Evolutionary conservation across 2,113 vertebrate genomes (phyloP), one percentile per base, ranked within the genome.

Genomic region (Galeopterus variegatus): DNA sequence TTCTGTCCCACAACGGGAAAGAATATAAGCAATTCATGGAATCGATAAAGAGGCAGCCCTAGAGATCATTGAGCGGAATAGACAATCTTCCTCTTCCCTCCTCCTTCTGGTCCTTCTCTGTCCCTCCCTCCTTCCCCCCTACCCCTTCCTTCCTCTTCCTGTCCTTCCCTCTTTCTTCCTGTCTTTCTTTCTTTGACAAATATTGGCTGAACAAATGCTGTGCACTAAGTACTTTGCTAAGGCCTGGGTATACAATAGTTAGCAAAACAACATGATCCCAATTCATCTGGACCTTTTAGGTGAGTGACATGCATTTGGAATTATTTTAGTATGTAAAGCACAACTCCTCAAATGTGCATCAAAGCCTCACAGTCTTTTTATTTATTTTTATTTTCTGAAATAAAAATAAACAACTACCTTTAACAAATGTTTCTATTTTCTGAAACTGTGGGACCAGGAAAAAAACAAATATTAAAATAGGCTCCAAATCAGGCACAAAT

Each of bases 321-420:
- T 79, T 58, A 60, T 86, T 97, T 80, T 88, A 33, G 58, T 60
- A 56, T 72, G 81, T 83, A 50, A 87, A 75, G 28, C 62, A 48
- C 33, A 87, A n/a, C n/a, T 93, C 36, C 72, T 41, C 26, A n/a
- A 94, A 90, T 60, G 33, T 72, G 60, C 31, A 62, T 72, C 67
- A 50, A 11, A n/a, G 10, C 28, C 4, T 84, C 13, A 5, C 72
- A 73, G 17, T 64, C 45, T 65, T 91, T 92, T 79, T 64, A 90
- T 77, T 92, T 67, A 79, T 64, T 96, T 96, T 75, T 85, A 84
- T 93, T 72, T n/a, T 75, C 69, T 79, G 45, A 94, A 82, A 67
- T 94, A 87, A 97, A 97, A 95, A 85, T 64, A 88, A 96, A 56
- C 26, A 96, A 86, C 24, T 62, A 62, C 18, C 62, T 9, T 77